Evolutionary conservation across 2,888 invertebrate species (phyloP), one percentile per base, ranked within the genome.

Genomic region (Hemicrepidius hirtus): DNA sequence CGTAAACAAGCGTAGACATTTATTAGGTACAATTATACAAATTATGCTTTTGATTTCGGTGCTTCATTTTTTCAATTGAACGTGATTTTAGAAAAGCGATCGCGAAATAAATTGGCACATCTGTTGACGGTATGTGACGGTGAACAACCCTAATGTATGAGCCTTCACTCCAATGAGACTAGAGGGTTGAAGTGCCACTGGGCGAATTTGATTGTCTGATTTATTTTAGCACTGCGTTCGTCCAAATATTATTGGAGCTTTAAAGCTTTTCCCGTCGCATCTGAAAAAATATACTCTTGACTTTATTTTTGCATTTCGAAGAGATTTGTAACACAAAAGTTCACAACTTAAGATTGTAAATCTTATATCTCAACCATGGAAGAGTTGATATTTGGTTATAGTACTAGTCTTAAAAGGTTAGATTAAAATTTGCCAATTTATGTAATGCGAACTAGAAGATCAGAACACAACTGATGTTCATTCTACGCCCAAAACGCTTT

Each of bases 201-300:
- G 64, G n/a, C 41, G 55, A 66, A 60, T 60, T 55, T 69, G 62
- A 70, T 63, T 57, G 44, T 64, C 44, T 53, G 50, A 64, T 64
- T 70, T 70, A 70, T 70, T 62, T 50, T 55, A 49, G 28, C 41
- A 67, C 41, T 35, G 41, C 13, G 32, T 35, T 63, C 46, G 35
- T 64, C 18, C 37, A 50, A 49, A 64, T 35, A 64, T 41, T 62
- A 57, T 37, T 57, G 18, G 7, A 44, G 28, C 60, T 62, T n/a
- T 37, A 28, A 21, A 62, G 24, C 37, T 16, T 57, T 57, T 57
- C 20, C 20, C 5, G 3, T 20, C 37, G 18, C 32, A 20, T 21
- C 16, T n/a, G 12, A 20, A 57, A 57, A 57, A 57, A 24, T 53
- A 32, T 53, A 32, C 21, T 21, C 49, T 20, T 41, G 16, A 44